phyloP scores from a whole-genome alignment of 2,888 invertebrate genomes.

The Nasonovia ribisnigri region DNA sequence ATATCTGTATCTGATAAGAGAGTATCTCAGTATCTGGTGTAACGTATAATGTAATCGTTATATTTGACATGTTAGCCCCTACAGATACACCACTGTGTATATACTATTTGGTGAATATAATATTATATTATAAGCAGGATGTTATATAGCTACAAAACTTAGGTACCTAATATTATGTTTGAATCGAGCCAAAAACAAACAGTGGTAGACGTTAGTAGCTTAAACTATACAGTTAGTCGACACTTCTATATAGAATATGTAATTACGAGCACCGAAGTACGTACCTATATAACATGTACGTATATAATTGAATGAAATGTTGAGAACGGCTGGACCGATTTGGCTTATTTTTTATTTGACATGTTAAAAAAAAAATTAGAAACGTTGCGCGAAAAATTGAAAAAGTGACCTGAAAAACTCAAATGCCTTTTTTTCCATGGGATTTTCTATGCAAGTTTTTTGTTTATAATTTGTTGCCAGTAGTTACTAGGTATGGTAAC shows the following conservation, averaged over 20 bases:
- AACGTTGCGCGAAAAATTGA: too few relatives aligned
- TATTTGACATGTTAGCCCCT: background rate
- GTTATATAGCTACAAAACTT: background rate
- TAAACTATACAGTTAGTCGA: background rate
- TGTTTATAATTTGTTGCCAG: too few relatives aligned
- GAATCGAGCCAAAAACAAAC: background rate
- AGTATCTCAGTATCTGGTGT: background rate
- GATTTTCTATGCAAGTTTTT: too few relatives aligned
- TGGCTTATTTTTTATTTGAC: too few relatives aligned
- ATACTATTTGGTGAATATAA: background rate
- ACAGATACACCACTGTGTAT: background rate
- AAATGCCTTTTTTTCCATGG: too few relatives aligned
- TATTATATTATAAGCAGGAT: background rate
- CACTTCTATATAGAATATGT: background rate
- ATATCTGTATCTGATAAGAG: background rate
- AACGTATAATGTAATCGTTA: background rate
- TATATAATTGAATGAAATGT: too few relatives aligned
- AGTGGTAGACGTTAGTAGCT: too few relatives aligned
- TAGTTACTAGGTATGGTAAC: too few relatives aligned
- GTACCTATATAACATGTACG: too few relatives aligned
- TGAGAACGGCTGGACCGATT: too few relatives aligned
- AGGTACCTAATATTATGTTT: background rate
- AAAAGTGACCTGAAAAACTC: too few relatives aligned
- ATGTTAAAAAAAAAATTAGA: too few relatives aligned
- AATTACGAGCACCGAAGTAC: background rate